phyloP scores from a whole-genome alignment of 2,113 vertebrate genomes.

The Jacana jacana region DNA sequence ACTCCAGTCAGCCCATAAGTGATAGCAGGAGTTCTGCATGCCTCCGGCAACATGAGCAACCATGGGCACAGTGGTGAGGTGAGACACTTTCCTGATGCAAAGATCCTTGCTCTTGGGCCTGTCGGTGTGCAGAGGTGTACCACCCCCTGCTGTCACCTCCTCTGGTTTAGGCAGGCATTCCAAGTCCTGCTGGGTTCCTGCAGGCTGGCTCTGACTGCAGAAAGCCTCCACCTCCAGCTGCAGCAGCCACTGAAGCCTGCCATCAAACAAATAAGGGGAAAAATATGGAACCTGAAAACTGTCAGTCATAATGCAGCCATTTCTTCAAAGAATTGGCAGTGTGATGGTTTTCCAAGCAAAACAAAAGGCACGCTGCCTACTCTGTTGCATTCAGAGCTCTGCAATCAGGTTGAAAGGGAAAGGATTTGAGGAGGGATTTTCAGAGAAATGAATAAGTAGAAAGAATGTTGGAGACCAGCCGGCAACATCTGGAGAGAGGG shows the following conservation, averaged over 20 bases:
- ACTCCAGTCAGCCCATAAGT: neutral
- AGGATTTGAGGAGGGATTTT: conserved; percentile 12
- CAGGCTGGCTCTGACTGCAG: neutral
- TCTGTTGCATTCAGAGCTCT: neutral
- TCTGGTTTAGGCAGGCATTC: neutral
- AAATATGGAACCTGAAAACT: neutral
- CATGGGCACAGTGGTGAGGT: rapidly evolving
- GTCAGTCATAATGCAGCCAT: neutral
- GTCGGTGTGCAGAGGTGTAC: neutral
- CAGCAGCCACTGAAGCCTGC: neutral
- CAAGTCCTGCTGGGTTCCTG: neutral
- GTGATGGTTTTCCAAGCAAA: conserved; percentile 18
- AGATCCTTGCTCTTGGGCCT: neutral
- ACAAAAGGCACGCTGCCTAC: neutral
- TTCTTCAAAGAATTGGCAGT: neutral
- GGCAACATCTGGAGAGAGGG: conserved; percentile 18
- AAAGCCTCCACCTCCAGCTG: neutral
- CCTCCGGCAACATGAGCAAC: neutral
- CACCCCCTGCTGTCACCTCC: neutral
- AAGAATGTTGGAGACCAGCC: conserved; percentile 5
- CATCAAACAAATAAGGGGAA: neutral
- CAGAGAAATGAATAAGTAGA: neutral
- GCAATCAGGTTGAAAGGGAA: neutral
- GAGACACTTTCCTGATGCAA: neutral
- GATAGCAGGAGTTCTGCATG: neutral